These are phyloP conservation scores for Babyrousa celebensis DNA, from an alignment of 2,797 vertebrate genomes.

Conservation along the genomic window DNA sequence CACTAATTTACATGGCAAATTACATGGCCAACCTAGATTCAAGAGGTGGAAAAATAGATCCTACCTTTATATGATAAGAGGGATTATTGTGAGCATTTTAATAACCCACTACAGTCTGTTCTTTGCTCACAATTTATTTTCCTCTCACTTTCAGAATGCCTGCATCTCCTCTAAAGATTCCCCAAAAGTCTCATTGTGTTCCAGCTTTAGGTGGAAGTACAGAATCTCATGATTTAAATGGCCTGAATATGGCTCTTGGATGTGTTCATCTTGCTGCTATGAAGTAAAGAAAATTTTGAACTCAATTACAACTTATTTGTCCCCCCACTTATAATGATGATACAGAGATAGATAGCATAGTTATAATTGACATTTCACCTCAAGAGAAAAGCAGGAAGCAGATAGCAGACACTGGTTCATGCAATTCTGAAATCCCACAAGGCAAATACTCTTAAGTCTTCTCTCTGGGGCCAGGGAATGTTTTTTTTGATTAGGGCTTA, in stretches of 20 bases:
- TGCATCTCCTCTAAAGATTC: not conserved
- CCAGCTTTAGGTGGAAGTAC: not conserved
- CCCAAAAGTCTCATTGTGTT: conserved; percentile 40
- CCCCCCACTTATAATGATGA: not conserved
- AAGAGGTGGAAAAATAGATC: conserved; percentile 23
- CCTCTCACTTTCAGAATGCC: not conserved
- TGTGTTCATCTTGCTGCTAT: not conserved
- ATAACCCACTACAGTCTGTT: not conserved
- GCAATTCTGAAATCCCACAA: not conserved
- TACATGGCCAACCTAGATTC: not conserved
- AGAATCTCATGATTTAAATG: conserved; percentile 15
- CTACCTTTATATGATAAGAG: not conserved
- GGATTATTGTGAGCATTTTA: not conserved
- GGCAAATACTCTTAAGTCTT: not conserved
- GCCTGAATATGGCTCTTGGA: not conserved
- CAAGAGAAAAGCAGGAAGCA: not conserved
- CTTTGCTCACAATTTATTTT: not conserved
- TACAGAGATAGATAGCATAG: not conserved
- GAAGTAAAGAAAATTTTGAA: not conserved
- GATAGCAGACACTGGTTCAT: not conserved
- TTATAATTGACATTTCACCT: not conserved
- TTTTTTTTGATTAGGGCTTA: not conserved
- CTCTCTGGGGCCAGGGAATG: not conserved
- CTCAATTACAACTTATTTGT: not conserved
- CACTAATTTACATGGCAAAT: not conserved